These are phyloP conservation scores for Lucifuga dentata DNA, from an alignment of 2,113 vertebrate genomes.

Conservation along the genomic window DNA sequence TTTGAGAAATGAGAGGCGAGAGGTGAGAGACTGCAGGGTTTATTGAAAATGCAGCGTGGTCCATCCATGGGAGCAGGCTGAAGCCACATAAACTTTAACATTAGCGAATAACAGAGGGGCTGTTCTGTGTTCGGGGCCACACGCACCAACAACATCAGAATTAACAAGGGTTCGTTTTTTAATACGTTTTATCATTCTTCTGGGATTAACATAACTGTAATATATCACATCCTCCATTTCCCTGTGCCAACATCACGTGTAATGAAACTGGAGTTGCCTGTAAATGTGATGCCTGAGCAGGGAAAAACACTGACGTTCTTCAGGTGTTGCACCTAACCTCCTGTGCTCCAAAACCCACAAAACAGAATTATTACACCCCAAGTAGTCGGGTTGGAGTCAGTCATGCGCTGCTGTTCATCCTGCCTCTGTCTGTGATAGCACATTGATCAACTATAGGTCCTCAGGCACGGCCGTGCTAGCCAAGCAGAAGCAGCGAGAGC, in stretches of 20 bases:
- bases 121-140: slow-evolving; percentile 61
- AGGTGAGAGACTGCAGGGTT: slow-evolving; percentile 64
- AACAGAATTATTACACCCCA: slow-evolving; percentile 61
- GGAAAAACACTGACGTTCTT: slow-evolving; percentile 49
- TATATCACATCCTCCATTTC: slow-evolving; percentile 61
- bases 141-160: slow-evolving; percentile 66
- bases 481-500: slow-evolving; percentile 62
- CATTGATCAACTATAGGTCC: slow-evolving; percentile 56
- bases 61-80: slow-evolving; percentile 27
- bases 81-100: slow-evolving; percentile 55
- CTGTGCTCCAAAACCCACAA: slow-evolving; percentile 56
- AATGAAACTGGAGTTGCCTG: slow-evolving; percentile 42
- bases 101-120: slow-evolving; percentile 50
- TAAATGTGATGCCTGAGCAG: slow-evolving; percentile 50
- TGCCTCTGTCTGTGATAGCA: slow-evolving; percentile 59
- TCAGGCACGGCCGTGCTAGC: slow-evolving; percentile 42
- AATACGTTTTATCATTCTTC: slow-evolving; percentile 47
- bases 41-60: slow-evolving; percentile 48
- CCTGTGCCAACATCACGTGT: slow-evolving; percentile 42
- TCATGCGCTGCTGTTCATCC: slow-evolving; percentile 53
- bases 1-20: slow-evolving; percentile 66
- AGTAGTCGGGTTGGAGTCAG: slow-evolving; percentile 44
- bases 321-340: slow-evolving; percentile 52
- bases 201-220: slow-evolving; percentile 51
- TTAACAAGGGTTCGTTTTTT: slow-evolving; percentile 59